phyloP scores from a whole-genome alignment of 2,797 vertebrate species.

The Tinamus major region DNA sequence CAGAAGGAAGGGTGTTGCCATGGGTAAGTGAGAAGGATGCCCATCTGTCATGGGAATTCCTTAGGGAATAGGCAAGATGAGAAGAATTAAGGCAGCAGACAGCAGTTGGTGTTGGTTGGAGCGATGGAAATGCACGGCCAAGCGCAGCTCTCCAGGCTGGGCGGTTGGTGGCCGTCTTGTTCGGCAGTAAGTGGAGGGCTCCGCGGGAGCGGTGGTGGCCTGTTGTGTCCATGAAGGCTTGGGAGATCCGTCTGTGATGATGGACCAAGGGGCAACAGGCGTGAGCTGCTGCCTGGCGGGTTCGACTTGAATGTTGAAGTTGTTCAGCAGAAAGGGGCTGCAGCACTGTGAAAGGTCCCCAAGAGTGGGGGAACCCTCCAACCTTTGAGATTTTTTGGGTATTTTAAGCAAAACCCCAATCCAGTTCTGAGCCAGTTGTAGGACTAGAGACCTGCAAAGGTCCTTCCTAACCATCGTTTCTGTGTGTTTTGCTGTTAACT shows the following conservation, averaged over 20 bases:
- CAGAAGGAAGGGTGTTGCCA: not conserved
- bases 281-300: not conserved
- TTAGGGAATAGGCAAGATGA: not conserved
- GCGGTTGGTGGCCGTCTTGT: not conserved
- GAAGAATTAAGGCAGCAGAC: not conserved
- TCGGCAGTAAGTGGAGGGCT: not conserved
- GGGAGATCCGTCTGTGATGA: not conserved
- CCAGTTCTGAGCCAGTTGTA: not conserved
- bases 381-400: not conserved
- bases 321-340: not conserved
- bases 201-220: not conserved
- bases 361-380: not conserved
- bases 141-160: not conserved
- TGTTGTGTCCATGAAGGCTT: rapidly evolving
- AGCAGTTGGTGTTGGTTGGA: not conserved
- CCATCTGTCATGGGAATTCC: not conserved
- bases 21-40: not conserved
- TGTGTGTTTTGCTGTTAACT: not conserved
- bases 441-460: not conserved
- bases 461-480: not conserved
- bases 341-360: not conserved
- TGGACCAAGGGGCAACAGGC: not conserved
- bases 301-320: not conserved
- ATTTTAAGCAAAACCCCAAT: not conserved
- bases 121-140: not conserved